Evolutionary conservation across 2,888 invertebrate genomes (phyloP).

Genomic region (Globia sparganii): DNA sequence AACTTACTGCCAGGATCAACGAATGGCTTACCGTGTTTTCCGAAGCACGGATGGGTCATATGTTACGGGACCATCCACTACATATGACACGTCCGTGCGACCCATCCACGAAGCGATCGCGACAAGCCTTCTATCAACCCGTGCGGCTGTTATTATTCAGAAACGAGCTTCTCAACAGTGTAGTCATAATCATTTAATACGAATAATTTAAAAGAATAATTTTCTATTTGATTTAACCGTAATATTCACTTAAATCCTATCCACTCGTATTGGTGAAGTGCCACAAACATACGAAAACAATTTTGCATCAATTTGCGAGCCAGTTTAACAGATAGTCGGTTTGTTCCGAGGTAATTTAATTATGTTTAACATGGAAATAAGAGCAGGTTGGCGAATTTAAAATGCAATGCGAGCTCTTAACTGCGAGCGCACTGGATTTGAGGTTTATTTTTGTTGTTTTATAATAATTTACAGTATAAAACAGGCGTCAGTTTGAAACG

Average conservation of each 20-base stretch:
- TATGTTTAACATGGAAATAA: slow-evolving; percentile 54
- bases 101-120: too few relatives aligned
- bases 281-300: slow-evolving; percentile 44
- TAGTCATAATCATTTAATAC: too few relatives aligned
- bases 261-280: neutral
- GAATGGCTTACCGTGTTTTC: neutral
- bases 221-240: neutral
- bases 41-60: neutral
- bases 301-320: slow-evolving; percentile 48
- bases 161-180: neutral
- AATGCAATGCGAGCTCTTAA: slow-evolving; percentile 36
- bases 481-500: neutral
- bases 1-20: neutral
- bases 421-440: neutral
- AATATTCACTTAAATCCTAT: slow-evolving; percentile 8
- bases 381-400: slow-evolving; percentile 46
- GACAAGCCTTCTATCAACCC: too few relatives aligned
- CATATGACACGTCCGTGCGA: too few relatives aligned
- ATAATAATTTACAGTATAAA: neutral
- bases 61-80: neutral
- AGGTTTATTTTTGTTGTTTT: neutral
- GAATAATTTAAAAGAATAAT: neutral
- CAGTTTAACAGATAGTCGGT: slow-evolving; percentile 48
- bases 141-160: neutral
- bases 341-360: slow-evolving; percentile 56